Conservation (phyloP, 2,888 invertebrate genomes). For the Caenorhabditis sp. region DNA sequence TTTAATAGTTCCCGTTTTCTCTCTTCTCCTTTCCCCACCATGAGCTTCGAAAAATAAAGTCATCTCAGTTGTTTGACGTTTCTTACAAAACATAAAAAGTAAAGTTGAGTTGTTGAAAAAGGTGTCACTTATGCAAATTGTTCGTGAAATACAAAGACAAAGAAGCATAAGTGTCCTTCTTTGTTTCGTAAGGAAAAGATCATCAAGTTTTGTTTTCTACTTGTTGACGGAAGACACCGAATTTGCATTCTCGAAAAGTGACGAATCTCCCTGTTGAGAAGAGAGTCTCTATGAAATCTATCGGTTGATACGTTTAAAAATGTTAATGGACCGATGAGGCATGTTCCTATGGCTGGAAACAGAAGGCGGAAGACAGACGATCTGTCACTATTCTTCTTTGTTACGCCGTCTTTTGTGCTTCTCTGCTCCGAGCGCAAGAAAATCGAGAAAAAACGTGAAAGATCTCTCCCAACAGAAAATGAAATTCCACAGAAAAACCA, state of each 20-base stretch:
- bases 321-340: no score
- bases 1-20: constrained; percentile 23
- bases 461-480: no score
- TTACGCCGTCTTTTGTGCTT: no score
- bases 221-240: background rate
- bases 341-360: no score
- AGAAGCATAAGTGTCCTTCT: constrained; percentile 14
- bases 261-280: no score
- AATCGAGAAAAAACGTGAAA: no score
- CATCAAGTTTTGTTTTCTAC: background rate
- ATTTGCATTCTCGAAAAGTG: background rate
- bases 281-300: no score
- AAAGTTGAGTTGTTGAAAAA: constrained; percentile 9
- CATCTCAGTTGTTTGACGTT: constrained; percentile 57
- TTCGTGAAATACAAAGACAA: constrained; percentile 20
- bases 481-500: no score
- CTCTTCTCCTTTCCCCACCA: background rate
- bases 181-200: constrained; percentile 5
- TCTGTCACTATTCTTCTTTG: no score
- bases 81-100: constrained; percentile 15
- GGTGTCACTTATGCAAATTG: constrained; percentile 35
- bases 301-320: no score
- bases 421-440: no score
- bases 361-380: no score
- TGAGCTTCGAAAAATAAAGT: constrained; percentile 40